Evolutionary conservation across 2,113 vertebrate genomes (phyloP), one percentile per base, ranked within the genome.

Genomic region (Patagioenas fasciata): DNA sequence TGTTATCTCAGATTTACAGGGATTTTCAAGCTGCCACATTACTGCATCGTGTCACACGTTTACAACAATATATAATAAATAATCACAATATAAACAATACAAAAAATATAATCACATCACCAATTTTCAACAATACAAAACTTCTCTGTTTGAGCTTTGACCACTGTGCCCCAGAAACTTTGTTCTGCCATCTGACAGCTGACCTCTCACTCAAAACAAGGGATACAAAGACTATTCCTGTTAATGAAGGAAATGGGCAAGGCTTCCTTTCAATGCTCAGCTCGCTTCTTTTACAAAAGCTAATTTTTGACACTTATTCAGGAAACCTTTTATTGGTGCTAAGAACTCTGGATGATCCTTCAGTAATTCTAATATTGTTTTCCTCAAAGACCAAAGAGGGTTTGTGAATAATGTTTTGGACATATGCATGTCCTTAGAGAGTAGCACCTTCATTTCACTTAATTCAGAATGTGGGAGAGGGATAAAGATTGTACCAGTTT

Each of bases 231-330:
- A n/a, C 48, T 67, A 15, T 85, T 89, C 42, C 38, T 95, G 51
- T 64, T 79, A 67, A 67, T 15, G 15, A 29, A 93, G 93, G 95
- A 94, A 96, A 91, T 61, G 88, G 90, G 90, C 69, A 89, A 78
- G 80, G 89, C 21, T 96, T 95, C 92, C 90, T 93, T 83, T 75
- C 80, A 71, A 3, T 28, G n/a, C 19, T 62, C 20, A 77, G 34
- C 28, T 28, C 71, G 24, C n/a, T 92, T 67, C 85, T 78, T 88
- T 88, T 13, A 25, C 57, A 91, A 60, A 80, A 83, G 32, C 51
- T 74, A 11, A 28, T 36, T 88, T 95, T n/a, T 85, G 24, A 80
- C 18, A 53, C 21, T 83, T 44, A 28, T 48, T 88, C 56, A 81
- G 72, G 83, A 96, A 94, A 54, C 9, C 48, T 80, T 95, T 86